phyloP scores from a whole-genome alignment of 2,888 invertebrate genomes.

The Gari tellinella region DNA sequence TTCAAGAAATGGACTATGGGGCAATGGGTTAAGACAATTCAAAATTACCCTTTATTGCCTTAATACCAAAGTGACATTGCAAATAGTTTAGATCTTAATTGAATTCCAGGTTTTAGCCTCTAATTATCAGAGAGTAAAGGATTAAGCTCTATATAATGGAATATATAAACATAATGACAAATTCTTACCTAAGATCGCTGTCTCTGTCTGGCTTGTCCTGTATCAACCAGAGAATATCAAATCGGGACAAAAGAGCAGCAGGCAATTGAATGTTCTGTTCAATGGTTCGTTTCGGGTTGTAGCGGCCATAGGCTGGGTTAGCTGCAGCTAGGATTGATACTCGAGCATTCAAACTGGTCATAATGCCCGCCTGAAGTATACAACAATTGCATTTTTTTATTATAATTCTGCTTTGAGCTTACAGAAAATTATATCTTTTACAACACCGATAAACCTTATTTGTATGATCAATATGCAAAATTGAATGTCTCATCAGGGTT shows the following conservation, averaged over 20 bases:
- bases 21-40: no score
- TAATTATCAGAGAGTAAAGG: no score
- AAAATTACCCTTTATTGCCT: no score
- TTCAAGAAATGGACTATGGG: no score
- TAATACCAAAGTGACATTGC: no score
- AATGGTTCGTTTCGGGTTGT: slow-evolving; percentile 96
- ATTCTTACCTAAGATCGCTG: slow-evolving; percentile 88
- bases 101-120: no score
- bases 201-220: slow-evolving; percentile 90
- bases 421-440: not conserved
- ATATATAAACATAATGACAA: no score
- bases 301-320: slow-evolving; percentile 99
- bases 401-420: not conserved
- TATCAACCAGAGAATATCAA: slow-evolving; percentile 98
- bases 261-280: slow-evolving; percentile 99
- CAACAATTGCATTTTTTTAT: no score
- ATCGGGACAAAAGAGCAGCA: slow-evolving; percentile 97
- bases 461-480: not conserved
- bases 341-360: slow-evolving; percentile 98
- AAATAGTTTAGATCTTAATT: no score
- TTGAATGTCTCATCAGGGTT: no score
- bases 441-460: not conserved
- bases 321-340: slow-evolving; percentile 99
- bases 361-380: slow-evolving; percentile 93
- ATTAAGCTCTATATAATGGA: no score